phyloP scores from a whole-genome alignment of 2,888 invertebrate species.

The Boloria selene region DNA sequence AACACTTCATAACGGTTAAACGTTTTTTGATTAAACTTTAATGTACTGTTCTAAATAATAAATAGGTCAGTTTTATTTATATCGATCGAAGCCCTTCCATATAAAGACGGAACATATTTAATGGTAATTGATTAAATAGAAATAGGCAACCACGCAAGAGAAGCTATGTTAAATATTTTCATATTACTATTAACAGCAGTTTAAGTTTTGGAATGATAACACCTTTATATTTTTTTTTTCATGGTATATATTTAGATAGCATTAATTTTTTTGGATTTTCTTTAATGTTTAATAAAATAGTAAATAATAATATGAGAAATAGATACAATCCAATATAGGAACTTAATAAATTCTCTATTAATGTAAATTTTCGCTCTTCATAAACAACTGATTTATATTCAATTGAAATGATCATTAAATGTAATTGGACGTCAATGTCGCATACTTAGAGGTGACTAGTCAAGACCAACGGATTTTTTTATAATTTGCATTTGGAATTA shows the following conservation, averaged over 20 bases:
- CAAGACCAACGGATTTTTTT: not conserved
- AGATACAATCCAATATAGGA: slow-evolving; percentile 7
- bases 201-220: not conserved
- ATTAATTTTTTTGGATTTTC: no score
- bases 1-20: no score
- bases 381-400: slow-evolving; percentile 10
- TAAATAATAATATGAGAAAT: not conserved
- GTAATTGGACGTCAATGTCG: slow-evolving; percentile 19
- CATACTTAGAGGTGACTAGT: not conserved
- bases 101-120: no score
- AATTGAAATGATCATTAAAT: slow-evolving; percentile 18
- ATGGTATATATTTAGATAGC: no score
- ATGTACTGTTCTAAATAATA: not conserved
- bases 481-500: not conserved
- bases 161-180: slow-evolving; percentile 1
- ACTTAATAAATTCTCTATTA: slow-evolving; percentile 14
- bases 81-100: not conserved
- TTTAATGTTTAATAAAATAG: no score
- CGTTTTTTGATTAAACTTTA: no score
- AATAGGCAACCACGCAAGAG: no score
- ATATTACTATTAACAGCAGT: not conserved
- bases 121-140: no score
- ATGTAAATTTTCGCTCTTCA: slow-evolving; percentile 15
- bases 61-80: not conserved
- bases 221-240: not conserved